phyloP scores from a whole-genome alignment of 2,113 vertebrate species.

The Rissa tridactyla region DNA sequence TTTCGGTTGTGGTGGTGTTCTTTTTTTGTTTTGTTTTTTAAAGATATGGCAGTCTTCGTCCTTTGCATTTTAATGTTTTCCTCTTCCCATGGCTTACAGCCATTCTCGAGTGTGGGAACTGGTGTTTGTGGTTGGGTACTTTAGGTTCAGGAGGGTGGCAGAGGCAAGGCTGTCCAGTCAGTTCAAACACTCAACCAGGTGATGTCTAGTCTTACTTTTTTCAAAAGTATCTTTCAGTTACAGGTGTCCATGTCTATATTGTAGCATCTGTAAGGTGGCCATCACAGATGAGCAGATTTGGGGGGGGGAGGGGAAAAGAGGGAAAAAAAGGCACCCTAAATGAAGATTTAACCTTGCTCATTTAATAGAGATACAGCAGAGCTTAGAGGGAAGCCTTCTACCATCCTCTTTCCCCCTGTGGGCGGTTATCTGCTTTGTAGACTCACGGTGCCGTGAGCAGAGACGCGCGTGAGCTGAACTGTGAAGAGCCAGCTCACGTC shows the following conservation, averaged over 20 bases:
- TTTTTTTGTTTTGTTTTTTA: not conserved
- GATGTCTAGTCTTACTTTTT: not conserved
- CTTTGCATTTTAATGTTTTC: not conserved
- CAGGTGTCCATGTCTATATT: not conserved
- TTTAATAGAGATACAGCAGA: not conserved
- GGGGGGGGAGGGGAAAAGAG: too few relatives aligned
- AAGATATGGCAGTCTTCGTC: not conserved
- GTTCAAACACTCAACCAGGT: not conserved
- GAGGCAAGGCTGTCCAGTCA: not conserved
- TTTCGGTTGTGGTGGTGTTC: too few relatives aligned
- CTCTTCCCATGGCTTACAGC: not conserved
- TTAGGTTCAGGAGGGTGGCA: not conserved
- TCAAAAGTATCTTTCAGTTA: not conserved
- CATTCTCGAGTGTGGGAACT: not conserved
- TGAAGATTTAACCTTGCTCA: not conserved
- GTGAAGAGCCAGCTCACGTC: not conserved
- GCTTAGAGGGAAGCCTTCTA: not conserved
- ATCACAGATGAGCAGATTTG: not conserved
- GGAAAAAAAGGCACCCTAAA: not conserved
- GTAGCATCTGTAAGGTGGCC: not conserved
- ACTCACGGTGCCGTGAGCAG: accelerated
- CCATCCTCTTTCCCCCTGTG: not conserved
- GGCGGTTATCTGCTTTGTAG: not conserved
- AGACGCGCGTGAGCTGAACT: not conserved
- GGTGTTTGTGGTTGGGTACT: not conserved